Evolutionary conservation across 1,140 invertebrate genomes (phyloP), one percentile per base, ranked within the genome.

Genomic region (Nilaparvata lugens): DNA sequence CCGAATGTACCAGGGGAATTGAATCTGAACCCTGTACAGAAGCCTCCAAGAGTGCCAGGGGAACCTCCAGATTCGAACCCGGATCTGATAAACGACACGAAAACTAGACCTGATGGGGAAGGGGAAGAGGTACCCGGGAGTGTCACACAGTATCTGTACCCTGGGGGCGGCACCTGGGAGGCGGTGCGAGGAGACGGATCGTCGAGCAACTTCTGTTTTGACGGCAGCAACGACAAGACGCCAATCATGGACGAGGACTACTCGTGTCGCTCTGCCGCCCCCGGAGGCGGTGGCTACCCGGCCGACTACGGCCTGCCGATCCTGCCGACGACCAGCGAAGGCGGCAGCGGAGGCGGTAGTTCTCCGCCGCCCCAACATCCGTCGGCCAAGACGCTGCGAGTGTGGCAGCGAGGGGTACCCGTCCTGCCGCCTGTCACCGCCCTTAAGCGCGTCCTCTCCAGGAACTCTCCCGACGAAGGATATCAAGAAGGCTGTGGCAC

Each of bases 401-500:
- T 91, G 57, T 91, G 88, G 88, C 88, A 91, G 69, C 85, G 87
- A 53, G 87, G 88, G 58, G 85, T 89, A 43, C 88, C 88, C 43
- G 87, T 91, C 7, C 74, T 91, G 65, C 88, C 88, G 1, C 88
- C 89, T 1, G 88, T 91, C 6, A 85, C 88, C 38, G 88, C 79
- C 64, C 79, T 84, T 23, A 92, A 91, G 70, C 83, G 88, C 54
- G 89, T 86, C 11, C 79, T 90, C 2, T 83, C 81, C 62, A 89
- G 84, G 67, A 91, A 88, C 72, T 89, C 89, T 1, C 88, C 89
- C 16, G 92, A 94, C 69, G 91, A 94, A 73, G 88, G 90, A 16
- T 94, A 92, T 69, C 91, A 93, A 71, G 92, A 94, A 76, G 89
- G 89, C 62, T 91, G 89, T 72, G 91, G 89, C 43, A 93, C 91